Percentiles rank a stretch among this genome's conserved stretches.
Evolutionary conservation across 2,113 vertebrate species (phyloP).

Genomic region (Amblyopsis rosae): DNA sequence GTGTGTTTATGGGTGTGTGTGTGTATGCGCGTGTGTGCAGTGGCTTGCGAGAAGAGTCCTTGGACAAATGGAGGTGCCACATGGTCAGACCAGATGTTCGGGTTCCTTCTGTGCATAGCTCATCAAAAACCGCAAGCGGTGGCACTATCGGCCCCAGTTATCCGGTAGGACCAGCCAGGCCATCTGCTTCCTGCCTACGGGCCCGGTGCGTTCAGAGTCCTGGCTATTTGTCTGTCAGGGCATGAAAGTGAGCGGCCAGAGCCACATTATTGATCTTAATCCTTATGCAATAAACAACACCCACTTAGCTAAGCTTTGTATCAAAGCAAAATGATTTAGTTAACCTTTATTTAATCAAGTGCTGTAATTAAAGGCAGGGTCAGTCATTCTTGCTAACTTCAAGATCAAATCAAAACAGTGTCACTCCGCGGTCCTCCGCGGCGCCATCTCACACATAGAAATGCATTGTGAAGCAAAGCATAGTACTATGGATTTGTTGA

Average conservation of each 20-base stretch:
- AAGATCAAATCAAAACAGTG: too few species aligned
- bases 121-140: slow-evolving; percentile 78
- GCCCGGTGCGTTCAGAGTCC: slow-evolving; percentile 70
- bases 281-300: neutral
- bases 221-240: slow-evolving; percentile 33
- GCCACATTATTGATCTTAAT: neutral
- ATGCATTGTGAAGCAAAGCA: too few species aligned
- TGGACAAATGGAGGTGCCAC: slow-evolving; percentile 81
- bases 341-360: too few species aligned
- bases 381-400: too few species aligned
- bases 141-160: slow-evolving; percentile 68
- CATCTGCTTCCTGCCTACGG: slow-evolving; percentile 81
- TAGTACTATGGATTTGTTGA: too few species aligned
- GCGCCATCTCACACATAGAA: too few species aligned
- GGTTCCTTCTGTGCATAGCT: slow-evolving; percentile 80
- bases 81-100: slow-evolving; percentile 90
- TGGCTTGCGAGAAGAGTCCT: slow-evolving; percentile 71
- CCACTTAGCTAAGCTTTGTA: too few species aligned
- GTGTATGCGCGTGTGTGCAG: slow-evolving; percentile 7
- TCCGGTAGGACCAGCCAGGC: slow-evolving; percentile 77
- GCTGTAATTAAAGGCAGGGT: too few species aligned
- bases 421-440: too few species aligned
- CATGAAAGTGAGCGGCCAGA: neutral
- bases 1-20: slow-evolving; percentile 20
- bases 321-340: too few species aligned